Percentiles rank a stretch among this genome's conserved stretches.
Evolutionary conservation across 92 coral and sea anemone species (phyloP).

Genomic region (Palythoa caribaeorum): DNA sequence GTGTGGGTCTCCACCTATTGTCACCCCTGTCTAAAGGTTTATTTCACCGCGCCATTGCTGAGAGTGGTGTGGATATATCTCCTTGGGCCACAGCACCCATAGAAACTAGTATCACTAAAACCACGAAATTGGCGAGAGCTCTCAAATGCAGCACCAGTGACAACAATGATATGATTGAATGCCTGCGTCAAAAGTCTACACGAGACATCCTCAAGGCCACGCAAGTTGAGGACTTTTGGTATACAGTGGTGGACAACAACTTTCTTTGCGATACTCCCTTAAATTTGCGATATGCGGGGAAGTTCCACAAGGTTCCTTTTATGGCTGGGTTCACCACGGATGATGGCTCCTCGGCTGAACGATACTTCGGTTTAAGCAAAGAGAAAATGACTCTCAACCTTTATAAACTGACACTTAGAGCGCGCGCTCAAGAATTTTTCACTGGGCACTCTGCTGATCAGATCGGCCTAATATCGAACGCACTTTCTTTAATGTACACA

Average conservation of each 20-base stretch:
- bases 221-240: conserved; percentile 20
- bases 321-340: conserved; percentile 81
- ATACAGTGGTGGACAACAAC: conserved; percentile 73
- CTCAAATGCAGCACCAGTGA: conserved; percentile 49
- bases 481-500: conserved; percentile 54
- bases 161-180: conserved; percentile 36
- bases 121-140: conserved; percentile 39
- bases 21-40: conserved; percentile 81
- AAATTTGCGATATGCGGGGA: conserved; percentile 63
- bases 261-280: conserved; percentile 74
- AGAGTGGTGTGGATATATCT: conserved; percentile 90
- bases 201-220: conserved; percentile 33
- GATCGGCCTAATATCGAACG: conserved; percentile 1
- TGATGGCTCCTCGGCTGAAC: conserved; percentile 55
- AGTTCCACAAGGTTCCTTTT: conserved; percentile 63
- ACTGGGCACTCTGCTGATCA: not conserved
- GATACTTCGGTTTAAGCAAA: too few relatives aligned
- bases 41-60: conserved; percentile 83
- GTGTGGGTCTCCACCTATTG: conserved; percentile 91
- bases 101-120: not conserved
- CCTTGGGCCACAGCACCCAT: conserved; percentile 82
- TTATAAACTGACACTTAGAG: not conserved
- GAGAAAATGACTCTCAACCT: too few relatives aligned
- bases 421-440: not conserved
- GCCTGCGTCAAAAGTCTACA: conserved; percentile 69